phyloP scores from a whole-genome alignment of 2,888 invertebrate genomes.

The Drosophila greeni region DNA sequence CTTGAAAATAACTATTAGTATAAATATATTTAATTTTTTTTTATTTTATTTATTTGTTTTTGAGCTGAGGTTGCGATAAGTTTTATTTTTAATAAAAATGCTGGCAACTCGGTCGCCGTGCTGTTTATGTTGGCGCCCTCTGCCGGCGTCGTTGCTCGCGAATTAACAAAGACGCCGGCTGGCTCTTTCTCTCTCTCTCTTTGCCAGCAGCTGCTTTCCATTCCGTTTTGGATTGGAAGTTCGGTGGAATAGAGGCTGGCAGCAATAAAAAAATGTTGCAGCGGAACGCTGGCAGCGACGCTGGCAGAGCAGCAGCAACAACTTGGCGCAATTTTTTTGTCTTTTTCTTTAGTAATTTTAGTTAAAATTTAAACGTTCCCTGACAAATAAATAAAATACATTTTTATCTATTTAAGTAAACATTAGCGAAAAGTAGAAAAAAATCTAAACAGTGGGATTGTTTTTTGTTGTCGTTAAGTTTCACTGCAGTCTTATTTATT shows the following conservation, averaged over 20 bases:
- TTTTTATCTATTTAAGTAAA: not conserved
- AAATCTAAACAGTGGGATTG: constrained; percentile 55
- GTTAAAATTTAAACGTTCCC: constrained; percentile 56
- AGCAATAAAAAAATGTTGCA: constrained; percentile 27
- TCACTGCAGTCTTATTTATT: constrained; percentile 23
- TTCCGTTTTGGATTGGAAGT: constrained; percentile 37
- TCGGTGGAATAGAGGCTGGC: constrained; percentile 22
- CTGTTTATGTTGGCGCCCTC: constrained; percentile 52
- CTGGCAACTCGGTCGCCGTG: not conserved
- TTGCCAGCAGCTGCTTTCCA: constrained; percentile 47
- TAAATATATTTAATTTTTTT: too few species aligned
- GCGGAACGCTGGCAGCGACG: constrained; percentile 14
- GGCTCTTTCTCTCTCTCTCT: constrained; percentile 31
- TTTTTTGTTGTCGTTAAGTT: constrained; percentile 45
- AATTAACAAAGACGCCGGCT: constrained; percentile 71
- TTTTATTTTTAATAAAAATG: not conserved
- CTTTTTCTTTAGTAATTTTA: constrained; percentile 48
- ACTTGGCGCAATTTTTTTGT: constrained; percentile 13
- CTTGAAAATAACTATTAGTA: too few species aligned
- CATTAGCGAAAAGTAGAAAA: not conserved
- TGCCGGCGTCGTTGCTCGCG: constrained; percentile 46
- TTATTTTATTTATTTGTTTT: not conserved
- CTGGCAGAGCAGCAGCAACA: constrained; percentile 46
- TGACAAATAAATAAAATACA: constrained; percentile 33
- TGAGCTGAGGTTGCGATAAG: not conserved